Percentiles rank a stretch among this genome's conserved stretches.
These are phyloP conservation scores for Corythaixoides concolor DNA, from an alignment of 2,113 vertebrate species.

Conservation along the genomic window DNA sequence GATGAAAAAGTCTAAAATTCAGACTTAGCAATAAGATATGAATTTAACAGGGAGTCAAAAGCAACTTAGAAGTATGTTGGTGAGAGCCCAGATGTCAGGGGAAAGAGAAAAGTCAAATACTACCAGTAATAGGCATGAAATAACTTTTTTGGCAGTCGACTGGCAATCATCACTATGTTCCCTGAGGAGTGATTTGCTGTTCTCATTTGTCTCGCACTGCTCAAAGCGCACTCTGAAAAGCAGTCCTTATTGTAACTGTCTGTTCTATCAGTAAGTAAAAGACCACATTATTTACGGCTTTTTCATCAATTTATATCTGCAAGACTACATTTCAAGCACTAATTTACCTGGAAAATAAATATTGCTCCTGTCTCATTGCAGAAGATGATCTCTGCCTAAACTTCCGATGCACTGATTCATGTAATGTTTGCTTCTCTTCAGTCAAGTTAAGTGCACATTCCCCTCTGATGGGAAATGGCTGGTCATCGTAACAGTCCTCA, in stretches of 20 bases:
- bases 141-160: neutral
- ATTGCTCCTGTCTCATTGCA: neutral
- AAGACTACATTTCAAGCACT: neutral
- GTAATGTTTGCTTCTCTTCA: neutral
- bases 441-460: neutral
- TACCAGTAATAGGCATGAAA: neutral
- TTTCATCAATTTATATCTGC: conserved; percentile 12
- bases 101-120: neutral
- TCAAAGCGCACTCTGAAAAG: neutral
- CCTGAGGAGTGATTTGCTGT: neutral
- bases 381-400: neutral
- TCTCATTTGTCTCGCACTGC: neutral
- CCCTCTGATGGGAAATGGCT: neutral
- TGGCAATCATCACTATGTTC: neutral
- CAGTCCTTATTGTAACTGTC: neutral
- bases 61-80: neutral
- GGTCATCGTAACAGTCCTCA: neutral
- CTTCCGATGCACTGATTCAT: neutral
- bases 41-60: neutral
- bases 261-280: neutral
- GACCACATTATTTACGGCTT: neutral
- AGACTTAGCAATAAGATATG: neutral
- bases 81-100: neutral
- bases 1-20: neutral
- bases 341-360: conserved; percentile 43